Evolutionary conservation across 1,140 invertebrate species (phyloP), one percentile per base, ranked within the genome.

Genomic region (Druon quercuslanigerum): DNA sequence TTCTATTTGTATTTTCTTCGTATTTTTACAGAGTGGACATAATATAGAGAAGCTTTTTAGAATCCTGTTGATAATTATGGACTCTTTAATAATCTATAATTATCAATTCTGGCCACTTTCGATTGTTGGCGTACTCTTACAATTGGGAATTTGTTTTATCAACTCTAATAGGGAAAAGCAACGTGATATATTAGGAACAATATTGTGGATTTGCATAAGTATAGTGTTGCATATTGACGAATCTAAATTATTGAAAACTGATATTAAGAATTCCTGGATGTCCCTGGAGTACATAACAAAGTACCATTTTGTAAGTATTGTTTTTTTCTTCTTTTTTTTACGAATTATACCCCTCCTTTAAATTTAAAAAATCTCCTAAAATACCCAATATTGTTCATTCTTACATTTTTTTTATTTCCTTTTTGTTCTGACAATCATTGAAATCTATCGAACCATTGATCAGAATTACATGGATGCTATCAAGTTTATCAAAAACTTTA

Each of bases 181-280:
- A 71, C 81, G 74, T 14, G 85, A 91, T 76, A 70, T 87, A 54
- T 81, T 91, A 16, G 72, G 87, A 46, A 75, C 84, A 72, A 50
- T 88, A 79, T 79, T 91, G 70, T 91, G 90, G 91, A 77, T 87
- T 9, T 86, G 81, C 50, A 78, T 90, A 9, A 86, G 80, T 57
- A 19, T 71, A 72, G 71, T 90, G 13, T 77, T 82, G 70, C 74
- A 76, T 11, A 70, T 84, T 25, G 82, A 82, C 60, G 78, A 87
- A 74, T 73, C 80, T 51, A 75, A 79, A 76, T 79, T 90, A 46
- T 75, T 89, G 2, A 76, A 80, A 66, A 71, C 81, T n/a, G 79
- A 81, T 79, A 57, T 85, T 11, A 74, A 78, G 46, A 81, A 79
- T 79, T 16, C 74, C 19, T 89, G 80, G 81, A 60, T 86, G 54